Base-by-base conservation (phyloP, 2,797 vertebrate genomes). In the Chelon auratus region DNA sequence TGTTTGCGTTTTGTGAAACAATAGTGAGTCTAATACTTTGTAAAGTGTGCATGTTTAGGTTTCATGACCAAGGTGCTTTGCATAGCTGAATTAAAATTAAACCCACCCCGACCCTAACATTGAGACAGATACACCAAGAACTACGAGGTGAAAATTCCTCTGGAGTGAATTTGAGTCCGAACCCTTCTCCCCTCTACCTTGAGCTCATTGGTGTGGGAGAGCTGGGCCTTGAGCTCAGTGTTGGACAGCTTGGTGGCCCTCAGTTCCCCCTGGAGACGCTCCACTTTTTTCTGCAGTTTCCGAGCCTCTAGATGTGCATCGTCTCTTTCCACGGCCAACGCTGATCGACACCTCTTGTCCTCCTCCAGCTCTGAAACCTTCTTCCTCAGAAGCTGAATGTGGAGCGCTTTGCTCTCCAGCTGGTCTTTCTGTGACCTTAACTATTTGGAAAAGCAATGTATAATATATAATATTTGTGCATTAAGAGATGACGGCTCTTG, bases 291-390 rank as follows among this genome's bases (percentile, higher is more conserved):
- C 91, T 95, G 94, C 68, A 98, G 84, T 78, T 93, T 97, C 81
- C 80, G 91, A 61, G 88, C 67, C 26, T 94, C 9, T 0, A 94
- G 71, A 12, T 89, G 92, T 55, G 94, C 94, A 5, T 96, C 95
- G 0, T 96, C 95, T 62, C 93, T 91, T 78, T 97, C 95, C 60
- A 90, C 73, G 0, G 91, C 92, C 89, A 97, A 15, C 1, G 88
- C 87, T 0, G 93, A 93, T 9, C 88, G 92, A n/a, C 79, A 80
- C 82, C 93, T 94, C 79, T 90, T 96, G 87, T 97, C 95, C 71
- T 95, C 95, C 88, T 98, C 96, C 90, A 98, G 86, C 68, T 96
- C 95, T 0, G 83, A 78, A 62, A 98, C 90, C 87, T 98, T 97
- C 91, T 93, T 96, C 60, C 93, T 93, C 85, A 99, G 90, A 24